Conservation (phyloP, 1,140 invertebrate genomes). For the Macrocentrus cingulum region DNA sequence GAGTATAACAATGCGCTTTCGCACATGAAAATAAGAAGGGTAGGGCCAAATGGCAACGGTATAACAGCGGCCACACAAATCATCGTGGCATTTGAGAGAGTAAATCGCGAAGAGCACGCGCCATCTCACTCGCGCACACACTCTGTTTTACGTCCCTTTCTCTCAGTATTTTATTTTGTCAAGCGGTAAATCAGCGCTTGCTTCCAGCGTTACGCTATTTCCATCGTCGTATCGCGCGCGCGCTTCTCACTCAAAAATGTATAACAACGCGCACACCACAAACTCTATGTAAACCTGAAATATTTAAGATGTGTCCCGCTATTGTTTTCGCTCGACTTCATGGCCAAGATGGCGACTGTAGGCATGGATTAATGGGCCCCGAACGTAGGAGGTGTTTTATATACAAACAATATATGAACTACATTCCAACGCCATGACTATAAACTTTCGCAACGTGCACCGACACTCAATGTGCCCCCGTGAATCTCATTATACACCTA, state of each 20-base stretch:
- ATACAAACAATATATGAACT: constrained; percentile 38
- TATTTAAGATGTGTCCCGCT: too few relatives aligned
- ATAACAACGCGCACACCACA: constrained; percentile 7
- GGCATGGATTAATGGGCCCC: not conserved
- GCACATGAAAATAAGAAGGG: not conserved
- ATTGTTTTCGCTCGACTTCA: constrained; percentile 16
- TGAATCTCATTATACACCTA: constrained; percentile 32
- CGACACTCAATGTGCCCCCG: constrained; percentile 2
- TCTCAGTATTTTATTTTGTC: constrained; percentile 15
- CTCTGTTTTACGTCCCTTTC: constrained; percentile 3
- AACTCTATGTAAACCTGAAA: not conserved
- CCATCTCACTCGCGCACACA: not conserved
- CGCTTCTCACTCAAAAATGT: not conserved
- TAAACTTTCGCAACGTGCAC: constrained; percentile 28
- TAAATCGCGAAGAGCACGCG: constrained; percentile 18
- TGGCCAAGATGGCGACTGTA: constrained; percentile 22
- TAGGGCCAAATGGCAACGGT: constrained; percentile 31
- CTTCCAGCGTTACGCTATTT: constrained; percentile 48
- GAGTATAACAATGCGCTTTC: constrained; percentile 31
- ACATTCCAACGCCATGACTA: constrained; percentile 34
- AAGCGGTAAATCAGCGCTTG: constrained; percentile 44
- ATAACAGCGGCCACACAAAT: constrained; percentile 40
- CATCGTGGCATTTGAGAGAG: constrained; percentile 38
- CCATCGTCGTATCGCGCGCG: too few relatives aligned
- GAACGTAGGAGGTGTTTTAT: constrained; percentile 6